Evolutionary conservation across 2,113 vertebrate species (phyloP).

Genomic region (Origma solitaria): DNA sequence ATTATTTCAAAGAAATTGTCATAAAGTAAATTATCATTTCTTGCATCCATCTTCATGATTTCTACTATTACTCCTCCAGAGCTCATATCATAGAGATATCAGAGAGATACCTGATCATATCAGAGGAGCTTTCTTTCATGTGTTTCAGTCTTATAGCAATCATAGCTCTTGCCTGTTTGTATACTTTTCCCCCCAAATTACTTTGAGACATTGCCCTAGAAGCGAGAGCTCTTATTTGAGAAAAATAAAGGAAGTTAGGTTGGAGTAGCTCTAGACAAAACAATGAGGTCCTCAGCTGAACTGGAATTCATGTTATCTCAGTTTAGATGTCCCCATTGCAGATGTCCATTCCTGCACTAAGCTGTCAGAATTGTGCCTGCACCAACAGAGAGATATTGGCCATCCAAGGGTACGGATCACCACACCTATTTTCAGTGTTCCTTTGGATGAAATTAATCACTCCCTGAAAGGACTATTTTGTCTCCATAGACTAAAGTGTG

Average conservation of each 20-base stretch:
- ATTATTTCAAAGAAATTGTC: background rate
- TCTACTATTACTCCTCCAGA: background rate
- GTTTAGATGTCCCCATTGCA: background rate
- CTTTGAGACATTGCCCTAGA: background rate
- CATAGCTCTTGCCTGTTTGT: background rate
- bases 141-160: background rate
- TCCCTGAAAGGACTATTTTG: background rate
- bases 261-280: background rate
- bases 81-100: background rate
- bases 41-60: background rate
- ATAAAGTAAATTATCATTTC: background rate
- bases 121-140: background rate
- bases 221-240: background rate
- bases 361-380: background rate
- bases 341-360: background rate
- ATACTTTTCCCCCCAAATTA: background rate
- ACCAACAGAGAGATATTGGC: background rate
- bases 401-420: background rate
- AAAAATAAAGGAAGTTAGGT: background rate
- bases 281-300: background rate
- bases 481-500: background rate
- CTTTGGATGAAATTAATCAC: background rate
- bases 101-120: background rate
- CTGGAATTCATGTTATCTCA: background rate
- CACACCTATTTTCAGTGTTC: background rate